Evolutionary conservation across 2,888 invertebrate species (phyloP).

Genomic region (Diaperis boleti): DNA sequence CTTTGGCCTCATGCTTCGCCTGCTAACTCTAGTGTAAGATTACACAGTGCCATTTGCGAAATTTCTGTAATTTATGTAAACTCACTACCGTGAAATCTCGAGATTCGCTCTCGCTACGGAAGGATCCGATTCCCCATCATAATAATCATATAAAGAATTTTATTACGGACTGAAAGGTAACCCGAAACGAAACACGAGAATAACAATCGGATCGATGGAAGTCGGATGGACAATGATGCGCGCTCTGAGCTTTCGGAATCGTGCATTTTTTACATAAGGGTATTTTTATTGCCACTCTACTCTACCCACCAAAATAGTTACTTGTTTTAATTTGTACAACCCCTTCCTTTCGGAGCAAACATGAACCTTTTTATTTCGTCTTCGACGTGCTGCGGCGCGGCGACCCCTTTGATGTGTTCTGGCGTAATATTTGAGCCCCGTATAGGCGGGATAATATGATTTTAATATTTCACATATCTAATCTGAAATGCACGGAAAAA

Average conservation of each 20-base stretch:
- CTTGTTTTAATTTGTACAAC: no score
- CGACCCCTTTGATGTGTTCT: constrained; percentile 35
- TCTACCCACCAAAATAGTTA: no score
- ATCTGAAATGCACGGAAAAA: constrained; percentile 63
- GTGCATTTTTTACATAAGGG: no score
- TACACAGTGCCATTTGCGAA: constrained; percentile 42
- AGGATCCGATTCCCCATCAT: constrained; percentile 42
- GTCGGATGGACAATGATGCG: not conserved
- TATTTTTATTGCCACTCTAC: no score
- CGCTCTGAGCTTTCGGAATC: no score
- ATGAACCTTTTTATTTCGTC: not conserved
- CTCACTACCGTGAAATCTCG: constrained; percentile 43
- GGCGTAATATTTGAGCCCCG: constrained; percentile 37
- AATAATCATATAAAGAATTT: constrained; percentile 47
- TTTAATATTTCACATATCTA: constrained; percentile 64
- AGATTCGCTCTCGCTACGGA: constrained; percentile 32
- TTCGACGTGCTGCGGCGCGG: constrained; percentile 5
- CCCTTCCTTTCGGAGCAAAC: no score
- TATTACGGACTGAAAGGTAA: constrained; percentile 27
- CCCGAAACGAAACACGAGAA: constrained; percentile 15
- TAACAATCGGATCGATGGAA: constrained; percentile 1
- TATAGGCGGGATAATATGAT: constrained; percentile 56
- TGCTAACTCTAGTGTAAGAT: constrained; percentile 41
- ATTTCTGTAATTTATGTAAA: constrained; percentile 44
- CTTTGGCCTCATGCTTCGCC: constrained; percentile 39